Conservation (phyloP, 1,140 invertebrate species). For the Zaprionus kolodkinae region DNA sequence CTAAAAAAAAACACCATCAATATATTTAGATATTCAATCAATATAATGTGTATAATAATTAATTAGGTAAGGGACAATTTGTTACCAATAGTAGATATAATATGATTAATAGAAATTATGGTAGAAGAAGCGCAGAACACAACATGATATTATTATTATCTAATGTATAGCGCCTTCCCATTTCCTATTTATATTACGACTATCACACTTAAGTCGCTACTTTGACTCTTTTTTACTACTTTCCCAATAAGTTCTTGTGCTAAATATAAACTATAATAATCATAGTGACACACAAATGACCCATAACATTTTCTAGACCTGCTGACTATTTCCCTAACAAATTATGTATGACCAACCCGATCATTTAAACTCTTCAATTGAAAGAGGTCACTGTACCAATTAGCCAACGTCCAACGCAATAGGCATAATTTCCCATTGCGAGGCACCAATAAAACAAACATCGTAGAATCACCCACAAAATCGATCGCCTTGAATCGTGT, state of each 20-base stretch:
- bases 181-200: no score
- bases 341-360: conserved; percentile 15
- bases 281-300: conserved; percentile 14
- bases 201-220: no score
- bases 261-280: neutral
- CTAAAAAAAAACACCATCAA: neutral
- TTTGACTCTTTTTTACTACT: neutral
- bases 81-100: neutral
- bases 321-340: conserved; percentile 13
- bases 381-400: conserved; percentile 66
- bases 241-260: neutral
- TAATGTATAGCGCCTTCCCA: no score
- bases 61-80: neutral
- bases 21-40: neutral
- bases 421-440: conserved; percentile 37
- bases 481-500: conserved; percentile 66
- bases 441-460: conserved; percentile 23
- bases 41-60: neutral
- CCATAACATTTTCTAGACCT: conserved; percentile 14
- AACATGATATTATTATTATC: no score
- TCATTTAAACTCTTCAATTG: conserved; percentile 70
- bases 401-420: conserved; percentile 33
- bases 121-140: no score
- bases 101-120: neutral
- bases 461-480: conserved; percentile 31